phyloP scores from a whole-genome alignment of 2,797 vertebrate genomes.

The Epinephelus coioides region DNA sequence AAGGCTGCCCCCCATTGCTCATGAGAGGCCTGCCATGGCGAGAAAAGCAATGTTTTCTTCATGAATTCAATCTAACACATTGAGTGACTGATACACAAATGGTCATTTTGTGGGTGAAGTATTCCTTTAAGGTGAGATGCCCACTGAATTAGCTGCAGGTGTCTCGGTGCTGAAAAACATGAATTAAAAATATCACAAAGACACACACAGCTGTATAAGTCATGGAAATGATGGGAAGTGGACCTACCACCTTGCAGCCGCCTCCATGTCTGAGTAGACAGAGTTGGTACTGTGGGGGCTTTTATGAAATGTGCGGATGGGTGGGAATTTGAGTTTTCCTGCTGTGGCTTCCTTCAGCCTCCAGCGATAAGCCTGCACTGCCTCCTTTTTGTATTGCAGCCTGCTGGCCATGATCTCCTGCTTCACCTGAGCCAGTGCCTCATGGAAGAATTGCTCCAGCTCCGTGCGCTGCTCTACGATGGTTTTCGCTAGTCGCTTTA shows the following conservation, averaged over 20 bases:
- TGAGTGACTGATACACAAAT: too few relatives aligned
- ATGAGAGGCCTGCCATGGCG: too few relatives aligned
- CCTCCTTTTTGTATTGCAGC: conserved; percentile 85
- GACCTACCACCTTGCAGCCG: conserved; percentile 87
- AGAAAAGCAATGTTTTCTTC: too few relatives aligned
- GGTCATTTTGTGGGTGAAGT: too few relatives aligned
- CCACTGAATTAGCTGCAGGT: conserved; percentile 10
- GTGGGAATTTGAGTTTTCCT: conserved; percentile 86
- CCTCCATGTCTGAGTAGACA: conserved; percentile 86
- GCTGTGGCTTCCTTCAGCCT: conserved; percentile 85
- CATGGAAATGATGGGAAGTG: conserved; percentile 29
- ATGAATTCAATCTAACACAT: too few relatives aligned
- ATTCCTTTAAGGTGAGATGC: not conserved
- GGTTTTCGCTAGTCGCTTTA: conserved; percentile 86
- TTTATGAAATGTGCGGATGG: conserved; percentile 89
- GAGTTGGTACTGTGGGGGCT: conserved; percentile 89
- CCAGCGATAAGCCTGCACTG: conserved; percentile 83
- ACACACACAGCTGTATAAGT: conserved; percentile 11
- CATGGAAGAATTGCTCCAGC: conserved; percentile 90
- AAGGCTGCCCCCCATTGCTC: too few relatives aligned
- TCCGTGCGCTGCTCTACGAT: conserved; percentile 89
- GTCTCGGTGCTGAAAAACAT: conserved; percentile 20
- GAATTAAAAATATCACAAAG: conserved; percentile 44
- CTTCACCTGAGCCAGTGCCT: conserved; percentile 89
- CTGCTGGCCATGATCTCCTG: conserved; percentile 86